Percentiles rank a stretch among this genome's conserved stretches.
These are phyloP conservation scores for Sus scrofa DNA, from an alignment of 2,113 vertebrate genomes.

Conservation along the genomic window DNA sequence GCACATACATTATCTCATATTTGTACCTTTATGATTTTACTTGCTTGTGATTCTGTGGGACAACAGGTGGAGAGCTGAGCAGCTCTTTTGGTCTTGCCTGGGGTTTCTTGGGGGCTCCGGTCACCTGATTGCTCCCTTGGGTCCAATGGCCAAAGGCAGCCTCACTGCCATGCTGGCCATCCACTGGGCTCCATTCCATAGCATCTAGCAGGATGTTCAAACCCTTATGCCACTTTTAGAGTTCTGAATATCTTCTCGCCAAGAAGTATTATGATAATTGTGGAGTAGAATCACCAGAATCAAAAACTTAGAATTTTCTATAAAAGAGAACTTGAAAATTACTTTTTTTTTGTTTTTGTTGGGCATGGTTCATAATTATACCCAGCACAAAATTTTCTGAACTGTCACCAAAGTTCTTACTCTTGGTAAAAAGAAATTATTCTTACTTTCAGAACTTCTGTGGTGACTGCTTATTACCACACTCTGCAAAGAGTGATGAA, in stretches of 20 bases:
- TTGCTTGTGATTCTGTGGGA: neutral
- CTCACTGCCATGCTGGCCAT: fast-evolving
- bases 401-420: neutral
- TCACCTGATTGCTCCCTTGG: neutral
- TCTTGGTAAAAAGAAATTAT: constrained; percentile 28
- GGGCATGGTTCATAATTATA: constrained; percentile 20
- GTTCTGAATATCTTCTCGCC: too few species aligned
- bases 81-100: neutral
- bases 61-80: neutral
- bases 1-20: neutral
- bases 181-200: neutral
- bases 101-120: fast-evolving
- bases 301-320: neutral
- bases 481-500: neutral
- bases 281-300: neutral
- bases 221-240: neutral
- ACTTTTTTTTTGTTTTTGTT: neutral
- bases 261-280: neutral
- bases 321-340: neutral
- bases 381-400: constrained; percentile 10
- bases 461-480: neutral
- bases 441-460: neutral
- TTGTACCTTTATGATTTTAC: neutral
- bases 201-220: neutral
- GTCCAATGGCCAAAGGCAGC: too few species aligned